A percentile compares a stretch with the other conserved stretches of the same genome.
phyloP scores from a whole-genome alignment of 2,888 invertebrate genomes.

The Leptopilina myrica region DNA sequence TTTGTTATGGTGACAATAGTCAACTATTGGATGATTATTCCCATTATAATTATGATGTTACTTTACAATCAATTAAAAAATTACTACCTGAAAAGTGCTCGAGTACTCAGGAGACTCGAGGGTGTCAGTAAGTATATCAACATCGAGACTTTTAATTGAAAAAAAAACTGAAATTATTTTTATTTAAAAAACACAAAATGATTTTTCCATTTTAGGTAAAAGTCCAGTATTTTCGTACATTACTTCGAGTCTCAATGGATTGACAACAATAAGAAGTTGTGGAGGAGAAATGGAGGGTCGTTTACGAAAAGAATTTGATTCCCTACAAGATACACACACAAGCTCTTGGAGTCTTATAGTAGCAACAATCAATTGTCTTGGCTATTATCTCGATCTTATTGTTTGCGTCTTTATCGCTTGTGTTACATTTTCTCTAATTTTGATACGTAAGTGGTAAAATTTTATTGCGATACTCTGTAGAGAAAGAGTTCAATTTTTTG shows the following conservation, averaged over 20 bases:
- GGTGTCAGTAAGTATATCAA: slow-evolving; percentile 75
- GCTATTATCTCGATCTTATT: slow-evolving; percentile 26
- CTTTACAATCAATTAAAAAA: slow-evolving; percentile 81
- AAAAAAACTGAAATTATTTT: no score
- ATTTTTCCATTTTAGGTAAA: slow-evolving; percentile 75
- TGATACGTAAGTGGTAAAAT: neutral
- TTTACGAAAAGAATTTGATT: slow-evolving; percentile 86
- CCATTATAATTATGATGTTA: slow-evolving; percentile 80
- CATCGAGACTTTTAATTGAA: neutral
- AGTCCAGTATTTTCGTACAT: slow-evolving; percentile 96
- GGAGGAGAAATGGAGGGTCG: slow-evolving; percentile 81
- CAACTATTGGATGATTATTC: slow-evolving; percentile 83
- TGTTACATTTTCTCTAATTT: neutral
- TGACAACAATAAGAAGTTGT: slow-evolving; percentile 91
- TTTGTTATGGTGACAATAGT: slow-evolving; percentile 78
- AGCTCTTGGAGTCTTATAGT: slow-evolving; percentile 84
- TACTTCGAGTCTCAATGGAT: slow-evolving; percentile 89
- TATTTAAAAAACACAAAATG: no score
- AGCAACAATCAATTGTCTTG: slow-evolving; percentile 53
- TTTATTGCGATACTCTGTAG: neutral
- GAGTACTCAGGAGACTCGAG: slow-evolving; percentile 84
- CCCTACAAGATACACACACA: slow-evolving; percentile 83
- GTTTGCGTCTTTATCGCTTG: slow-evolving; percentile 49
- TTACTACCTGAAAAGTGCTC: slow-evolving; percentile 84
- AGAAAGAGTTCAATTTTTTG: no score